Evolutionary conservation across 2,113 vertebrate genomes (phyloP).

Genomic region (Eurystomus gularis): DNA sequence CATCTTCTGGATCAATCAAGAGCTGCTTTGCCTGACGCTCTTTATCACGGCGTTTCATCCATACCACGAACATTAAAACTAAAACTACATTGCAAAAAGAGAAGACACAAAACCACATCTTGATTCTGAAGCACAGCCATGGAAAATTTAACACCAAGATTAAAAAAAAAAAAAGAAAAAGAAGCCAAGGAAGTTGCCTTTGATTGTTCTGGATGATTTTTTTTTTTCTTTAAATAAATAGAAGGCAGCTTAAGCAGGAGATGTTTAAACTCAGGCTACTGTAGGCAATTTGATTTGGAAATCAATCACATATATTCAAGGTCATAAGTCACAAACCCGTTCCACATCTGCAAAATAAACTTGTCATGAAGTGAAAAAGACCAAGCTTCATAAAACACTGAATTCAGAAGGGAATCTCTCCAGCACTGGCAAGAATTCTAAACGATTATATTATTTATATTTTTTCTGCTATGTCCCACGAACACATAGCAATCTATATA

Average conservation of each 20-base stretch:
- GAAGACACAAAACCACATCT: background rate
- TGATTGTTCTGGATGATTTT: background rate
- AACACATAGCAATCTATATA: background rate
- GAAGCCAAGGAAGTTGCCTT: background rate
- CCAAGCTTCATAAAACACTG: background rate
- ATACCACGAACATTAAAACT: constrained; percentile 94
- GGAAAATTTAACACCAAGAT: background rate
- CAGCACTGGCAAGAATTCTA: background rate
- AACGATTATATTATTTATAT: background rate
- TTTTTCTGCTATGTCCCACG: background rate
- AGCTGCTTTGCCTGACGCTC: constrained; percentile 96
- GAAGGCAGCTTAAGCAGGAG: background rate
- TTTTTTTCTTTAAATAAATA: background rate
- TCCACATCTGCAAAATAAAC: background rate
- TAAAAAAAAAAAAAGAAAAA: background rate
- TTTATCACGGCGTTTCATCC: constrained; percentile 97
- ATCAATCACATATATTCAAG: background rate
- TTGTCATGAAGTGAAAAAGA: background rate
- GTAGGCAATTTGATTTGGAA: background rate
- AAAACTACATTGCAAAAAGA: constrained; percentile 76
- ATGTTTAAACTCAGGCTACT: background rate
- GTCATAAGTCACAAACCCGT: background rate
- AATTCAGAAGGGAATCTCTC: background rate
- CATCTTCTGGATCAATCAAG: constrained; percentile 94
- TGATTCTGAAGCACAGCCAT: background rate